These are phyloP conservation scores for Meliscaeva auricollis DNA, from an alignment of 2,888 invertebrate species.

Conservation along the genomic window DNA sequence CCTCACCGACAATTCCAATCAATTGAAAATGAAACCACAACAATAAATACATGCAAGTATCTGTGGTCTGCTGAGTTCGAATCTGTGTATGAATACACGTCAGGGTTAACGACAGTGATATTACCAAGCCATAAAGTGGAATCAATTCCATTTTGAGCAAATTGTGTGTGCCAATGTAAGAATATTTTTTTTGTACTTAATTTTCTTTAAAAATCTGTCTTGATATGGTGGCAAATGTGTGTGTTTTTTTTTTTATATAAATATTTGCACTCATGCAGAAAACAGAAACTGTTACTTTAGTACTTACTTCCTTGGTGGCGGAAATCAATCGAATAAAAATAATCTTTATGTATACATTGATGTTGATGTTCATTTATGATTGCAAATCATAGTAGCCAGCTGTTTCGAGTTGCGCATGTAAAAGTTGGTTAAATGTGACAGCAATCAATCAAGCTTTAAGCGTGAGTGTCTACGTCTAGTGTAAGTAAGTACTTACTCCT, in stretches of 20 bases:
- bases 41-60: constrained; percentile 28
- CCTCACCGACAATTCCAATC: constrained; percentile 45
- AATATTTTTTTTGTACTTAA: constrained; percentile 3
- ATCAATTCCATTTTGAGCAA: constrained; percentile 51
- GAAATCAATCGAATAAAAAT: constrained; percentile 35
- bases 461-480: constrained; percentile 22
- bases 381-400: not conserved
- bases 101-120: constrained; percentile 65
- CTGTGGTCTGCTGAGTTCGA: constrained; percentile 31
- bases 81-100: not conserved
- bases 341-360: constrained; percentile 19
- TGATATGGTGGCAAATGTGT: constrained; percentile 47
- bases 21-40: constrained; percentile 63
- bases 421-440: constrained; percentile 28
- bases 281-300: constrained; percentile 21
- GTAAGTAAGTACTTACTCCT: constrained; percentile 10
- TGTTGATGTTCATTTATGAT: not conserved
- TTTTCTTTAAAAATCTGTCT: constrained; percentile 48
- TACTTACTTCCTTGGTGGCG: constrained; percentile 42
- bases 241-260: constrained; percentile 17
- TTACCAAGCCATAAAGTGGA: constrained; percentile 53
- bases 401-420: not conserved
- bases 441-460: constrained; percentile 38
- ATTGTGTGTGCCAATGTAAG: constrained; percentile 24
- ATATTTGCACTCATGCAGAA: constrained; percentile 24